Base-by-base conservation (phyloP, 2,113 vertebrate genomes). In the Drymodes brunneopygia region DNA sequence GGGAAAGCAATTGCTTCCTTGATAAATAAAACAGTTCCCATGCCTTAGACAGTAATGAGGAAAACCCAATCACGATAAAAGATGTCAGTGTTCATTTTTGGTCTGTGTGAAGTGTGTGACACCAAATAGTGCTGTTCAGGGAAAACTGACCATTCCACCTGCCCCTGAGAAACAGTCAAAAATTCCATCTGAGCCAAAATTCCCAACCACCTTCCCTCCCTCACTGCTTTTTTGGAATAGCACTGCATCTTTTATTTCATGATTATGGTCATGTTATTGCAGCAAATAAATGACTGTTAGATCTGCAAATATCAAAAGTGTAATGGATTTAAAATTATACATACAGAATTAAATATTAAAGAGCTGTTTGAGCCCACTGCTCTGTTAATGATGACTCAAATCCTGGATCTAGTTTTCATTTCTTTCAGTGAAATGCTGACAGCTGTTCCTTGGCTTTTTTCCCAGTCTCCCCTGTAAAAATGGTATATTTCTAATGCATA, bases 1-100 rank as follows among this genome's bases (percentile, higher is more conserved):
- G 84, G 88, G 94, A 80, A 95, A 94, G 78, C 87, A 96, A 84
- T 94, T 94, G 47, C 90, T 97, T 97, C 72, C 81, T 38, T 88
- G 79, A 50, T 91, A 69, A 77, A 88, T 95, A 93, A 94, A 97
- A 58, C 11, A 48, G 14, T 29, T 96, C 82, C 71, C 54, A 72
- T 96, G 75, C 86, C 96, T 96, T 83, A 74, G 93, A 65, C 15
- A 38, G 19, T 84, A 54, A 15, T 40, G 67, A 90, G 36, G 70
- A 35, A 75, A 71, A 38, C 0, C 4, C 14, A 16, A 48, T 44
- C 47, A 70, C 35, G 61, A 56, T 28, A 69, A 95, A 85, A 90
- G 73, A 85, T 91, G 15, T 85, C 85, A 86, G 9, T 45, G n/a
- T 60, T 86, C 23, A 19, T 38, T 86, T 84, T 66, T 70, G 56